These are phyloP conservation scores for Lasioglossum morio DNA, from an alignment of 2,888 invertebrate genomes.

Conservation along the genomic window DNA sequence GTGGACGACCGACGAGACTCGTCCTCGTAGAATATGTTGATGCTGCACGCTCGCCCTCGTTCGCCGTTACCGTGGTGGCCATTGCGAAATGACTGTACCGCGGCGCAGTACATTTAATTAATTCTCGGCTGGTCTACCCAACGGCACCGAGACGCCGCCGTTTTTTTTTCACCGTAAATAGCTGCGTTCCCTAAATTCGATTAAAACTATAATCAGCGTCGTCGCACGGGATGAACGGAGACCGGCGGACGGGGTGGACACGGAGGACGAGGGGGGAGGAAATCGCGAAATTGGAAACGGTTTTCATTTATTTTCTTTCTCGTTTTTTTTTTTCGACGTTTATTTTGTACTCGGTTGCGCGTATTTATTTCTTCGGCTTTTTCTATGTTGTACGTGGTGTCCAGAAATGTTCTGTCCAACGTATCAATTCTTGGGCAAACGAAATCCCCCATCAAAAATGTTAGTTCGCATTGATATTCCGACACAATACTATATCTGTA, in stretches of 20 bases:
- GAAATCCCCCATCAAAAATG: not conserved
- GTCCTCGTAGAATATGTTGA: conserved; percentile 59
- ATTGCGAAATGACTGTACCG: conserved; percentile 56
- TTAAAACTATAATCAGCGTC: conserved; percentile 70
- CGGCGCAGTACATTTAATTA: conserved; percentile 71
- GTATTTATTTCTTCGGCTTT: conserved; percentile 20
- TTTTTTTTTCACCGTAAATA: conserved; percentile 54
- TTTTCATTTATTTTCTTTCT: conserved; percentile 34
- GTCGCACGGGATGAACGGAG: conserved; percentile 35
- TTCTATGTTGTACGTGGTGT: not conserved
- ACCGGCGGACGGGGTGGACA: conserved; percentile 17
- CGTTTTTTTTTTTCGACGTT: conserved; percentile 3
- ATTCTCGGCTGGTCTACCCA: conserved; percentile 62
- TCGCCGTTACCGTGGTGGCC: conserved; percentile 21
- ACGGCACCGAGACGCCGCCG: conserved; percentile 54
- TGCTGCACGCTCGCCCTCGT: conserved; percentile 38
- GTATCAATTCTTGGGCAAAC: not conserved
- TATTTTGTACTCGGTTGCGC: conserved; percentile 8
- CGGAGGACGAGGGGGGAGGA: conserved; percentile 25
- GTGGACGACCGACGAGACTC: conserved; percentile 33
- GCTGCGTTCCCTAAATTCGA: conserved; percentile 72
- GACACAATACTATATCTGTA: not conserved
- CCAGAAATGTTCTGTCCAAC: not conserved
- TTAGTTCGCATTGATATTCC: not conserved
- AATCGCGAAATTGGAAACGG: conserved; percentile 46